Conservation (phyloP, 37 sponge, comb jelly and placozoan species). For the Spongilla lacustris region DNA sequence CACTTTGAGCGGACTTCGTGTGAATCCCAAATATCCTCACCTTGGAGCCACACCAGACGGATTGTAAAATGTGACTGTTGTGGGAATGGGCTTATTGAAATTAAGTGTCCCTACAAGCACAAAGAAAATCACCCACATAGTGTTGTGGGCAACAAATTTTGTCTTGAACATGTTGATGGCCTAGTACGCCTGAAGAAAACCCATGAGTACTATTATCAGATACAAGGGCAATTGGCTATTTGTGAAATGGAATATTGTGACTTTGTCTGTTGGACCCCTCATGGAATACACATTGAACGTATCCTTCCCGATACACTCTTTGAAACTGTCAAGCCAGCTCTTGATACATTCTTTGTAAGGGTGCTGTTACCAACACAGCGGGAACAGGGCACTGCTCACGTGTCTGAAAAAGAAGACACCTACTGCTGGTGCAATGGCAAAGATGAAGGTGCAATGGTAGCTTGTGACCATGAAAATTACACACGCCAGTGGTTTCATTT, state of each 20-base stretch:
- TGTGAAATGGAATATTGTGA: slow-evolving; percentile 31
- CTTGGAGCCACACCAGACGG: slow-evolving; percentile 55
- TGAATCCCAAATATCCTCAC: slow-evolving; percentile 31
- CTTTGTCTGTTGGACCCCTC: slow-evolving; percentile 42
- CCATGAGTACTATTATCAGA: slow-evolving; percentile 41
- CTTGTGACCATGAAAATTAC: slow-evolving; percentile 33
- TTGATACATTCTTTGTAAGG: not conserved
- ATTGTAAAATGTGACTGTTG: slow-evolving; percentile 29
- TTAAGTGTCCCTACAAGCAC: slow-evolving; percentile 51
- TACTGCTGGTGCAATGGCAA: slow-evolving; percentile 10
- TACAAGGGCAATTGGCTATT: slow-evolving; percentile 34
- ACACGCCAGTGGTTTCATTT: slow-evolving; percentile 38
- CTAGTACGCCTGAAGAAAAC: not conserved
- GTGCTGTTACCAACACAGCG: no score
- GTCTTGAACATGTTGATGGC: not conserved
- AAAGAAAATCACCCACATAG: not conserved
- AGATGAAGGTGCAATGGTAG: slow-evolving; percentile 10
- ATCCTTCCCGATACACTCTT: not conserved
- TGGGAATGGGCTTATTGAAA: slow-evolving; percentile 42
- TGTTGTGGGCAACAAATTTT: not conserved
- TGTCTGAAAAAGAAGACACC: not conserved
- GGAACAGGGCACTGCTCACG: no score
- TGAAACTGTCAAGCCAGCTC: slow-evolving; percentile 1
- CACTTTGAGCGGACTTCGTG: slow-evolving; percentile 7
- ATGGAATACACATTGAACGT: slow-evolving; percentile 7